Evolutionary conservation across 92 coral and sea anemone genomes (phyloP), one percentile per base, ranked within the genome.

Genomic region (Epizoanthus illoricatus): DNA sequence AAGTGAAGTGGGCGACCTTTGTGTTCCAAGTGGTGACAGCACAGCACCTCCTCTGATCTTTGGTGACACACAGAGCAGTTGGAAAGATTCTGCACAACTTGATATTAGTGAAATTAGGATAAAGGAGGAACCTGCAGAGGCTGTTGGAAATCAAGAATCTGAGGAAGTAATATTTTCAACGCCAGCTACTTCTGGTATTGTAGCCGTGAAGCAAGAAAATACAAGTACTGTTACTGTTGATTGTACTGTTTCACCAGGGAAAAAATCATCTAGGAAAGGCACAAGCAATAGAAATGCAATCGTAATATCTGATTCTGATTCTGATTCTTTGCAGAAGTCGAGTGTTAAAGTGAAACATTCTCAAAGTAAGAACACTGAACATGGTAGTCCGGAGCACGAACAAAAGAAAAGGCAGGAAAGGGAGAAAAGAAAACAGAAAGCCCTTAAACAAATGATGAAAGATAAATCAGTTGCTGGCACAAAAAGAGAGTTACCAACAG

Each of bases 251-350:
- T 49, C 84, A 9, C 59, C 76, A 15, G 60, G 65, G 20, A 62
- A 57, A 21, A 86, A 73, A 73, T 13, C 47, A 7, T 40, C 33
- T 76, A 5, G 6, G 21, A 10, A 55, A 21, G 79, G 84, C 64
- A 52, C 8, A 15, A 79, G 55, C 63, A 18, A 2, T 18, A 57
- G 65, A 74, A 65, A 74, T 42, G 82, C 82, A 43, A 78, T 78
- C 4, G 2, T 78, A 43, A 42, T 78, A 5, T 78, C 82, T 41
- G 82, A 78, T 70, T 78, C 82, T 13, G 67, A 66, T 63, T 72
- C 63, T 59, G 71, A 20, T 63, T 20, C 10, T 43, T 56, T 62
- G 23, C 3, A 5, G 6, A 75, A 57, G 43, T 68, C 42, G 68
- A 68, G 33, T 40, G 60, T 4, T 43, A 65, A 75, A 83, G 79